Conservation (phyloP, 1,140 invertebrate species). For the Bombus picipes region DNA sequence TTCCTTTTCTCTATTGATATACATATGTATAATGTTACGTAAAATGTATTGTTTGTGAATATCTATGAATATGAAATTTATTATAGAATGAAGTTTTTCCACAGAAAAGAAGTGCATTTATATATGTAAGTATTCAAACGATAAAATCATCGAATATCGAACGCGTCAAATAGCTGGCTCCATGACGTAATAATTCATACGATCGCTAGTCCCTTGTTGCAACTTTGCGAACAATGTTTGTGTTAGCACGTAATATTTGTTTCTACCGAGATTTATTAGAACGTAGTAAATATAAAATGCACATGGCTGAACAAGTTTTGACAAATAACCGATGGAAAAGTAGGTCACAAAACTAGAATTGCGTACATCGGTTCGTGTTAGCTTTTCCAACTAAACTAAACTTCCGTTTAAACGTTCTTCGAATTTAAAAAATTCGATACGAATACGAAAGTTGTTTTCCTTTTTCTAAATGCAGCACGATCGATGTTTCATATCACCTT, state of each 20-base stretch:
- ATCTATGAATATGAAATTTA: too few species aligned
- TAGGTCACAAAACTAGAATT: conserved; percentile 5
- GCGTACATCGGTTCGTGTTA: not conserved
- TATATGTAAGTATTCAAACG: not conserved
- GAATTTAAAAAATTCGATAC: not conserved
- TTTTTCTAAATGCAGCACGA: not conserved
- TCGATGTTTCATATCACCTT: not conserved
- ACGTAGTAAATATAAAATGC: conserved; percentile 3
- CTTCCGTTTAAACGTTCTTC: not conserved
- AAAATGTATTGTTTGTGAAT: too few species aligned
- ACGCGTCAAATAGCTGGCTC: not conserved
- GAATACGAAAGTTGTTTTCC: not conserved
- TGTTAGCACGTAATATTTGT: not conserved
- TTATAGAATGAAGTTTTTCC: too few species aligned
- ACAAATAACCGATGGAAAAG: not conserved
- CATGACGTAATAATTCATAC: not conserved
- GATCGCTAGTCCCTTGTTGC: not conserved
- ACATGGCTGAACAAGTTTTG: not conserved
- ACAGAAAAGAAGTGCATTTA: too few species aligned
- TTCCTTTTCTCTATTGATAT: too few species aligned
- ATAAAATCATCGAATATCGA: not conserved
- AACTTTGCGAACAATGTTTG: not conserved
- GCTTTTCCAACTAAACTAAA: not conserved
- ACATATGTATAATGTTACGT: too few species aligned
- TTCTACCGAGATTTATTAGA: conserved; percentile 19